Conservation (phyloP, 1,140 invertebrate species). For the Nasonia longicornis region DNA sequence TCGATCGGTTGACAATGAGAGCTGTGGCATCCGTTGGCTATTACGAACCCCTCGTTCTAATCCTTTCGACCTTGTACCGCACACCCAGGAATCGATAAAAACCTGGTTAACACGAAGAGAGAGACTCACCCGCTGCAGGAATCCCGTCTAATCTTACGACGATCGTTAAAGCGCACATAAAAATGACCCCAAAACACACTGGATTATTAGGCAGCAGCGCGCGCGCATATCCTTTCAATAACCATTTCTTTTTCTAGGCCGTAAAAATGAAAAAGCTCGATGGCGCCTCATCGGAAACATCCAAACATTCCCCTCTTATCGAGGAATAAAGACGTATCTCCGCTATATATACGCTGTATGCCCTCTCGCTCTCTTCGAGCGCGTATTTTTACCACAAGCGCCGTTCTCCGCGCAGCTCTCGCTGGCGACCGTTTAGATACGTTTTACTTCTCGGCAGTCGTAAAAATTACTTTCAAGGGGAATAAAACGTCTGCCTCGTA, state of each 20-base stretch:
- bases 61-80: too few relatives aligned
- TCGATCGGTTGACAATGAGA: too few relatives aligned
- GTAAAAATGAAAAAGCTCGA: neutral
- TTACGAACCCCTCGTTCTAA: too few relatives aligned
- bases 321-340: constrained; percentile 13
- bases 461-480: constrained; percentile 38
- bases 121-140: too few relatives aligned
- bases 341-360: neutral
- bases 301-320: constrained; percentile 18
- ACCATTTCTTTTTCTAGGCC: neutral
- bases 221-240: neutral
- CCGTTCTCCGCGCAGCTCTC: neutral
- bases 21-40: too few relatives aligned
- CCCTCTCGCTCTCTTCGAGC: neutral
- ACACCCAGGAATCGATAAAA: too few relatives aligned
- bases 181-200: neutral
- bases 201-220: neutral
- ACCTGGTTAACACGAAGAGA: too few relatives aligned
- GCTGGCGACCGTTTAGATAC: constrained; percentile 31
- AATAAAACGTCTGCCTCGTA: constrained; percentile 7
- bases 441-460: constrained; percentile 36
- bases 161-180: neutral
- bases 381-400: constrained; percentile 11
- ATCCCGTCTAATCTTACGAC: neutral
- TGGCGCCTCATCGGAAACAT: neutral